Percentiles rank a stretch among this genome's conserved stretches.
These are phyloP conservation scores for Lamproptera curius DNA, from an alignment of 2,888 invertebrate genomes.

Conservation along the genomic window DNA sequence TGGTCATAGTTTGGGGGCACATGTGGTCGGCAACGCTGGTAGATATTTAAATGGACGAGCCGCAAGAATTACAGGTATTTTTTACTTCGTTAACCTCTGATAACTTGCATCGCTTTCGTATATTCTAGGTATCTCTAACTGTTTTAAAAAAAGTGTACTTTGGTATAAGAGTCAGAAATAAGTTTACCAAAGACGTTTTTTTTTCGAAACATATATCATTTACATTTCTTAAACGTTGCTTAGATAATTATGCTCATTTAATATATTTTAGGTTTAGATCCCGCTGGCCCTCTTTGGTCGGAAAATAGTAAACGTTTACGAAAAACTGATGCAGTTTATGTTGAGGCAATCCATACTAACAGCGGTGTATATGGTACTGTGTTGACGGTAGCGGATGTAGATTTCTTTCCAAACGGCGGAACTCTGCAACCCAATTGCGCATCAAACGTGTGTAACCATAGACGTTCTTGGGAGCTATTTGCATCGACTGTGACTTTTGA, in stretches of 20 bases:
- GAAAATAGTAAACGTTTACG: constrained; percentile 31
- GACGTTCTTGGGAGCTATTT: constrained; percentile 46
- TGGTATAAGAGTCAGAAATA: no score
- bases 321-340: constrained; percentile 47
- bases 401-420: constrained; percentile 79
- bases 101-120: no score
- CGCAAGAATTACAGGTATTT: constrained; percentile 47
- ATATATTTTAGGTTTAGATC: constrained; percentile 40
- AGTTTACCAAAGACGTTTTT: no score
- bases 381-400: constrained; percentile 61
- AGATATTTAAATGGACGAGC: constrained; percentile 39
- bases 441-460: constrained; percentile 44
- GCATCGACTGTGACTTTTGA: constrained; percentile 40
- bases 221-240: no score
- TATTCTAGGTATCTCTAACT: no score
- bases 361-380: constrained; percentile 55
- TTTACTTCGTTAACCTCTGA: no score
- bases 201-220: no score
- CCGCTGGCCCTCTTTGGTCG: constrained; percentile 51
- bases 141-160: no score
- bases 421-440: constrained; percentile 44
- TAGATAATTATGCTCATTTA: no score
- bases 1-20: constrained; percentile 63
- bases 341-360: constrained; percentile 53
- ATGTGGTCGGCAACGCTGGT: constrained; percentile 56